phyloP scores from a whole-genome alignment of 2,113 vertebrate species.

The Drymodes brunneopygia region DNA sequence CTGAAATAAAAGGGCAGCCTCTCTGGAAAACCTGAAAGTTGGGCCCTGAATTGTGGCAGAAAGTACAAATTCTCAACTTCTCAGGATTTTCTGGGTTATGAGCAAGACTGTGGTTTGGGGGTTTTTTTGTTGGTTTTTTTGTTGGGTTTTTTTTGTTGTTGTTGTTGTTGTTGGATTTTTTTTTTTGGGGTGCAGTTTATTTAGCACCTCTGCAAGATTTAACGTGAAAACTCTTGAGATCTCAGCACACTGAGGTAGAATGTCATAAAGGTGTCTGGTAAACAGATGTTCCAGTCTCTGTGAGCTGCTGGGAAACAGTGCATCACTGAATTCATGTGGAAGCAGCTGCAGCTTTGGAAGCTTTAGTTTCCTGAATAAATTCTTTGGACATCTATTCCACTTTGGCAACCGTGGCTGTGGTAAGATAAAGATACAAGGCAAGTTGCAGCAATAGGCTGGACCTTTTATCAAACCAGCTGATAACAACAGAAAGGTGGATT shows the following conservation, averaged over 20 bases:
- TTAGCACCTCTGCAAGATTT: constrained; percentile 37
- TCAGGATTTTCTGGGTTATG: not conserved
- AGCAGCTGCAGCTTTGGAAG: constrained; percentile 23
- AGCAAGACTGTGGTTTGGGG: not conserved
- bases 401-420: not conserved
- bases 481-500: not conserved
- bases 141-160: not conserved
- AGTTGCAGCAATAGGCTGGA: not conserved
- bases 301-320: not conserved
- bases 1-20: not conserved
- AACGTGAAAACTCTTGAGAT: constrained; percentile 11
- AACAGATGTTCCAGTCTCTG: constrained; percentile 48
- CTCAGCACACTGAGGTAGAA: not conserved
- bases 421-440: not conserved
- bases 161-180: too few species aligned
- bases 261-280: constrained; percentile 49
- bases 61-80: not conserved
- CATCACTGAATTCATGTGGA: not conserved
- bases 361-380: not conserved
- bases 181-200: not conserved
- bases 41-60: not conserved
- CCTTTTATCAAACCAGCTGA: not conserved
- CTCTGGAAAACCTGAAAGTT: not conserved
- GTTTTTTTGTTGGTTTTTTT: not conserved
- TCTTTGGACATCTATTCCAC: not conserved